phyloP scores from a whole-genome alignment of 2,888 invertebrate species.

The Tuta absoluta region DNA sequence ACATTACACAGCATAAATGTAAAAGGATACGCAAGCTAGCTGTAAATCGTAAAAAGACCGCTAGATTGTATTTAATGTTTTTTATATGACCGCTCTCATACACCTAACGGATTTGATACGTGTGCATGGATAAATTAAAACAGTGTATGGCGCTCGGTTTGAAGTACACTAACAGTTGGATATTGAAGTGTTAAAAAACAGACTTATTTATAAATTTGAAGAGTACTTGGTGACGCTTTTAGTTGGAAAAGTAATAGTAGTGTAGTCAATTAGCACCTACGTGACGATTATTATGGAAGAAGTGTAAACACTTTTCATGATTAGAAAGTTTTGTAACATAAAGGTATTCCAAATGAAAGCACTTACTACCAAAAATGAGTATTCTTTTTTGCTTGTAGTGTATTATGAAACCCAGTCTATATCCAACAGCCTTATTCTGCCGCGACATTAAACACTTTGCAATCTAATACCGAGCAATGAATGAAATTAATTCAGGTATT shows the following conservation, averaged over 20 bases:
- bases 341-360: background rate
- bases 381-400: background rate
- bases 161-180: background rate
- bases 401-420: no score
- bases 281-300: constrained; percentile 5
- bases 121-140: constrained; percentile 3
- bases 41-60: constrained; percentile 58
- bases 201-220: background rate
- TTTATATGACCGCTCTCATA: constrained; percentile 51
- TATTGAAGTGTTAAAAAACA: background rate
- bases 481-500: constrained; percentile 7
- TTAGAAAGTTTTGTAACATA: background rate
- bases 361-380: background rate
- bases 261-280: background rate
- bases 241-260: background rate
- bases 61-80: constrained; percentile 51
- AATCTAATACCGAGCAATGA: background rate
- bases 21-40: constrained; percentile 45
- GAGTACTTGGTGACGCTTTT: background rate
- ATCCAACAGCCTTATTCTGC: no score
- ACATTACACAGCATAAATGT: constrained; percentile 39
- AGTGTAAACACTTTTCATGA: background rate
- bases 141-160: background rate
- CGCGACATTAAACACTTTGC: background rate
- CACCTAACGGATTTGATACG: constrained; percentile 50